Percentiles rank a stretch among this genome's conserved stretches.
Evolutionary conservation across 2,113 vertebrate genomes (phyloP).

Genomic region (Sapayoa aenigma): DNA sequence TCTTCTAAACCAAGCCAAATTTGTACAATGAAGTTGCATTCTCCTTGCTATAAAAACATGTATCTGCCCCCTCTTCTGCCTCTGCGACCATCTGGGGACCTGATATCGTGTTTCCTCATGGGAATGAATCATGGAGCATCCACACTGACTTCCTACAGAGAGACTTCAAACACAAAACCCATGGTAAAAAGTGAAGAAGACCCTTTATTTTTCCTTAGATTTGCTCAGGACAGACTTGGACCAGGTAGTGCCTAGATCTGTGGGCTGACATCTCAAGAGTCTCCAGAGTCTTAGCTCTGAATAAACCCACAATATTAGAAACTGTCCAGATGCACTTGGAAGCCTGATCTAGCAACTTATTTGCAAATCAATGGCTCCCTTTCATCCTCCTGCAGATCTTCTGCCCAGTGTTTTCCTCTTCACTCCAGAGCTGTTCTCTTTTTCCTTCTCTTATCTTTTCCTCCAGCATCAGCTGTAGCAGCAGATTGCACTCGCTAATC

Average conservation of each 20-base stretch:
- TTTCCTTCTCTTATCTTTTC: not conserved
- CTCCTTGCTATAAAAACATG: not conserved
- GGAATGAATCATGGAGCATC: conserved; percentile 3
- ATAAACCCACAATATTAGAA: not conserved
- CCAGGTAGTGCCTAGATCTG: not conserved
- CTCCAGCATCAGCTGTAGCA: not conserved
- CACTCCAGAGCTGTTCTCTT: not conserved
- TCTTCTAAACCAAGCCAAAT: not conserved
- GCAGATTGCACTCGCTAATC: not conserved
- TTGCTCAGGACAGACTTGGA: not conserved
- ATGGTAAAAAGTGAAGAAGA: not conserved
- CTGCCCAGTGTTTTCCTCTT: not conserved
- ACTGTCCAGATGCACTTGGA: not conserved
- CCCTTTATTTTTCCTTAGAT: not conserved
- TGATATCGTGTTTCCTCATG: not conserved
- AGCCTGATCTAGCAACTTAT: not conserved
- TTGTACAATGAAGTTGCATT: not conserved
- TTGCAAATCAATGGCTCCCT: not conserved
- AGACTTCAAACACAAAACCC: not conserved
- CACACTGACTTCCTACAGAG: not conserved
- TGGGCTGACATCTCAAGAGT: not conserved
- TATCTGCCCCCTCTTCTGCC: conserved; percentile 9
- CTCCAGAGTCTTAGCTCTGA: not conserved
- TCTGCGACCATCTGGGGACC: not conserved
- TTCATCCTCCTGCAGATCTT: not conserved